phyloP scores from a whole-genome alignment of 2,888 invertebrate genomes.

The Calliopum simillimum region DNA sequence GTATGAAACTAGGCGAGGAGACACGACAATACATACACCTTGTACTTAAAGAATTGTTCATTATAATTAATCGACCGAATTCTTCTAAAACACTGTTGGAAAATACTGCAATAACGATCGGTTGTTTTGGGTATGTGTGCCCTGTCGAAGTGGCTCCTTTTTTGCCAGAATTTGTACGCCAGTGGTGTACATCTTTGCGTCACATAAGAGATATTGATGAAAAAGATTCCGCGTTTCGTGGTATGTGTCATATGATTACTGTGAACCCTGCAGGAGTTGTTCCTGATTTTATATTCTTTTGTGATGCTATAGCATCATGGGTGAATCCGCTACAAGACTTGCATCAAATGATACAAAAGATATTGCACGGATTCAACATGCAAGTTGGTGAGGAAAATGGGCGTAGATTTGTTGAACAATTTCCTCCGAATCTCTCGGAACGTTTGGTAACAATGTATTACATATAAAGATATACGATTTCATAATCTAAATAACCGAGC shows the following conservation, averaged over 20 bases:
- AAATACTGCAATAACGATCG: conserved; percentile 99
- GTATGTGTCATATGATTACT: conserved; percentile 99
- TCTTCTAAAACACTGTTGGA: conserved; percentile 99
- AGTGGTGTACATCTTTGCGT: conserved; percentile 97
- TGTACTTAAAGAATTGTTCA: conserved; percentile 90
- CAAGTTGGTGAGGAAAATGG: conserved; percentile 99
- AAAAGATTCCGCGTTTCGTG: conserved; percentile 99
- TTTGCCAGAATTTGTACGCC: conserved; percentile 99
- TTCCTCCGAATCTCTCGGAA: conserved; percentile 93
- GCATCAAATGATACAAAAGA: conserved; percentile 98
- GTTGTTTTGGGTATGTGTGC: conserved; percentile 99
- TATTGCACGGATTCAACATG: conserved; percentile 96
- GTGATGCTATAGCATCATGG: conserved; percentile 99
- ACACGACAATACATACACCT: conserved; percentile 92
- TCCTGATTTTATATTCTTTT: conserved; percentile 98
- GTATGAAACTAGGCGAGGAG: conserved; percentile 95
- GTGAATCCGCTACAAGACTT: conserved; percentile 93
- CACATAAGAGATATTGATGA: conserved; percentile 99
- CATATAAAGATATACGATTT: conserved; percentile 69
- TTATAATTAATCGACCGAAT: conserved; percentile 95
- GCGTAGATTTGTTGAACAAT: conserved; percentile 96
- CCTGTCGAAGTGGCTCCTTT: conserved; percentile 99
- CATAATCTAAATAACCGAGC: too few relatives aligned
- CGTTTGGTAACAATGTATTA: conserved; percentile 89
- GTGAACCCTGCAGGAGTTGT: conserved; percentile 97